Evolutionary conservation across 2,888 invertebrate genomes (phyloP).

Genomic region (Hydriomena furcata): DNA sequence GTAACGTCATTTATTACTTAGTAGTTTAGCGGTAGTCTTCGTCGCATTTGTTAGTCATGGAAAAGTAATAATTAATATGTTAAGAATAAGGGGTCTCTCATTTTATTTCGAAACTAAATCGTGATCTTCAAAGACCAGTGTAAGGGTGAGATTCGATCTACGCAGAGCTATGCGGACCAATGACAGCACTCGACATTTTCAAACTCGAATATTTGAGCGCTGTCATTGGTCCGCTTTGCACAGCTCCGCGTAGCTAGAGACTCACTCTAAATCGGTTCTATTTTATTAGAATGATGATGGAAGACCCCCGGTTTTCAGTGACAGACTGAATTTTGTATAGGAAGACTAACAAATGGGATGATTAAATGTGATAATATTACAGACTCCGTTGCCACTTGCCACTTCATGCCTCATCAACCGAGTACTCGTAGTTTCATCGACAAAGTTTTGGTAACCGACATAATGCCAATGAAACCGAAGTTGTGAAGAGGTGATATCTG

Average conservation of each 20-base stretch:
- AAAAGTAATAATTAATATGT: conserved; percentile 38
- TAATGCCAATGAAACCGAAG: conserved; percentile 38
- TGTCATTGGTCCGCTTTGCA: too few relatives aligned
- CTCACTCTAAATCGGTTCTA: conserved; percentile 1
- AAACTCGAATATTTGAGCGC: too few relatives aligned
- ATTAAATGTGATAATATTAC: conserved; percentile 54
- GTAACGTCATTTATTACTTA: conserved; percentile 66
- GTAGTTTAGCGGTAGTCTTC: conserved; percentile 62
- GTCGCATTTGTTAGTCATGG: conserved; percentile 64
- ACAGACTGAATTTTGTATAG: conserved; percentile 31
- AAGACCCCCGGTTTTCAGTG: conserved; percentile 5
- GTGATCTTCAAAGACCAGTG: not conserved
- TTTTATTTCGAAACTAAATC: not conserved
- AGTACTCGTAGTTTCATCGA: conserved; percentile 19
- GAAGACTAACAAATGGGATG: conserved; percentile 59
- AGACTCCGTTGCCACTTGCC: conserved; percentile 31
- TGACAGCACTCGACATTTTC: too few relatives aligned
- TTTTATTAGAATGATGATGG: not conserved
- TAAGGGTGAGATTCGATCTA: not conserved
- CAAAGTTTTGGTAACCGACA: conserved; percentile 26
- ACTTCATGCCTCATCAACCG: conserved; percentile 31
- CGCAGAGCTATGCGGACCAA: too few relatives aligned
- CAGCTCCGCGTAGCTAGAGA: too few relatives aligned
- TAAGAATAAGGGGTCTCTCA: not conserved
- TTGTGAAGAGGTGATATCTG: conserved; percentile 62